These are phyloP conservation scores for Fulmarus glacialis DNA, from an alignment of 2,113 vertebrate species.

Conservation along the genomic window DNA sequence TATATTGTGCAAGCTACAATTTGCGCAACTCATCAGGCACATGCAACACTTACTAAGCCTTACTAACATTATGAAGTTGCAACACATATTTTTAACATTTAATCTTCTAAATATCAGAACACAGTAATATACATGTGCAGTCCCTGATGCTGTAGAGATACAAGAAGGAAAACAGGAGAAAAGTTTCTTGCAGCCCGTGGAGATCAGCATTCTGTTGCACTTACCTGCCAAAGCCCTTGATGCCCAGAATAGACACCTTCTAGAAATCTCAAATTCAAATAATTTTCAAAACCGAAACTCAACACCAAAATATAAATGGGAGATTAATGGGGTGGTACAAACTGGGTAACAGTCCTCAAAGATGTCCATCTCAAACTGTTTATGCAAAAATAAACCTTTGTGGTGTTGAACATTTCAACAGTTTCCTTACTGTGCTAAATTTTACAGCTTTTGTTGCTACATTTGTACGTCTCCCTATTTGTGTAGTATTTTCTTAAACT, in stretches of 20 bases:
- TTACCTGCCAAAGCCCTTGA: background rate
- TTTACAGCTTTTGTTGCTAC: background rate
- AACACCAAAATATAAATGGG: background rate
- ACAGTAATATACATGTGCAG: fast-evolving
- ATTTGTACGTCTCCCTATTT: background rate
- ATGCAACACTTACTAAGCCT: background rate
- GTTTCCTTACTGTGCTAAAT: background rate
- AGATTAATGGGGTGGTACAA: fast-evolving
- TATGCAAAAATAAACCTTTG: background rate
- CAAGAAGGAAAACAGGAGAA: background rate
- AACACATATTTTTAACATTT: background rate
- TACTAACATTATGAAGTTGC: background rate
- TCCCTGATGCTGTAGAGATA: background rate
- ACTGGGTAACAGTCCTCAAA: background rate
- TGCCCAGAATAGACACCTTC: background rate
- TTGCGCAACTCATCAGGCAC: background rate
- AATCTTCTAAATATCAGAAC: background rate
- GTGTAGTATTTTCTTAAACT: background rate
- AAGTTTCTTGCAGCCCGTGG: background rate
- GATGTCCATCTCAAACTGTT: background rate
- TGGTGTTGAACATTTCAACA: background rate
- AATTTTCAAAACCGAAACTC: background rate
- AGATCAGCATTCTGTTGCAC: background rate
- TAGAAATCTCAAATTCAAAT: background rate
- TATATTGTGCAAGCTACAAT: background rate